phyloP scores from a whole-genome alignment of 1,140 invertebrate genomes.

The Trichomalopsis sarcophagae region DNA sequence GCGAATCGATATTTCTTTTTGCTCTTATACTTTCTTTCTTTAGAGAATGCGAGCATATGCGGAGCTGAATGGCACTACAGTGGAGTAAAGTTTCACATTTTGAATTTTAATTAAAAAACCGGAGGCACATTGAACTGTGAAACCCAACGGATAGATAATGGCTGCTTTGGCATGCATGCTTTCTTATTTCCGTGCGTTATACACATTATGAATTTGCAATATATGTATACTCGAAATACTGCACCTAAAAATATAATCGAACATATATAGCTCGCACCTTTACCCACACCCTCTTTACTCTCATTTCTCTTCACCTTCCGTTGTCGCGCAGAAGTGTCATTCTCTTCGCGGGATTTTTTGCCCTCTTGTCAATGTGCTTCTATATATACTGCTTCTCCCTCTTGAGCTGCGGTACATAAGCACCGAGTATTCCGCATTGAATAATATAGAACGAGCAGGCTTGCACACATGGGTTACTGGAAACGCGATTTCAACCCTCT shows the following conservation, averaged over 20 bases:
- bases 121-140: background rate
- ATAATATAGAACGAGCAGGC: conserved; percentile 45
- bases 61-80: background rate
- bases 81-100: conserved; percentile 2
- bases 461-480: conserved; percentile 48
- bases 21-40: background rate
- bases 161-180: no score
- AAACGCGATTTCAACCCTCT: conserved; percentile 47
- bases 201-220: background rate
- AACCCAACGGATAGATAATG: no score
- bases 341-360: conserved; percentile 3
- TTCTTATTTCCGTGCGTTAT: no score
- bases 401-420: conserved; percentile 1
- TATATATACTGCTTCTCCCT: background rate
- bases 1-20: conserved; percentile 52
- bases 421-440: conserved; percentile 44
- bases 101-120: conserved; percentile 1
- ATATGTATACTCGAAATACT: background rate
- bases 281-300: background rate
- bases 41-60: background rate
- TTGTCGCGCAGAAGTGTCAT: conserved; percentile 7
- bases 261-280: background rate
- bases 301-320: background rate
- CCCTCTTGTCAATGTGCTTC: conserved; percentile 19
- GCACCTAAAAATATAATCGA: background rate